Conservation (phyloP, 2,797 vertebrate genomes). For the Amblyraja radiata region DNA sequence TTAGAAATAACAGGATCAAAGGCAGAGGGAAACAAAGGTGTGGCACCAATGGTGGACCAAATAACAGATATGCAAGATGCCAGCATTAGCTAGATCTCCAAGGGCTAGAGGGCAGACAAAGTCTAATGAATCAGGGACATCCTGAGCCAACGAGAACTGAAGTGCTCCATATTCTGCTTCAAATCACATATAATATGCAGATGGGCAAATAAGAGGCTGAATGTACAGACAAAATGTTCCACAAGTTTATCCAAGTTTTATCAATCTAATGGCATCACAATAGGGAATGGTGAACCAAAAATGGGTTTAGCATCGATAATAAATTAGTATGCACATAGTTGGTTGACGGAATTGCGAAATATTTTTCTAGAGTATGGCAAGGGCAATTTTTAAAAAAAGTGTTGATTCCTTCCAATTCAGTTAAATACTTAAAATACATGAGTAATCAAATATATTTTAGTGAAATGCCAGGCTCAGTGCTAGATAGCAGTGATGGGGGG, state of each 20-base stretch:
- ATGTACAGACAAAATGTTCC: neutral
- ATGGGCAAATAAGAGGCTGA: neutral
- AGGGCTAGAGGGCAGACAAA: neutral
- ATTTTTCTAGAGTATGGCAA: neutral
- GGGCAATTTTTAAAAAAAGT: neutral
- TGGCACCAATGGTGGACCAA: neutral
- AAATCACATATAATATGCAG: neutral
- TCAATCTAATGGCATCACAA: neutral
- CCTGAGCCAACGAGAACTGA: neutral
- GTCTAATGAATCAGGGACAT: neutral
- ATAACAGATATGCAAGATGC: neutral
- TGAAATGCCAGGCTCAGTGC: neutral
- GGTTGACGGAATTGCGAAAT: too few relatives aligned
- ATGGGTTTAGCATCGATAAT: neutral
- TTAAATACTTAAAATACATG: neutral
- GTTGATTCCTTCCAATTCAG: neutral
- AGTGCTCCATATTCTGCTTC: neutral
- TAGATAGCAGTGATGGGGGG: neutral
- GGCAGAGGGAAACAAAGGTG: too few relatives aligned
- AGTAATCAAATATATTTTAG: neutral
- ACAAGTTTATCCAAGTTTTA: neutral
- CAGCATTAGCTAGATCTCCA: neutral
- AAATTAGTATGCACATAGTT: too few relatives aligned
- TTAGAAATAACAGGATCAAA: neutral
- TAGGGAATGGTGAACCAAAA: neutral